These are phyloP conservation scores for Apamea anceps DNA, from an alignment of 2,888 invertebrate genomes.

Conservation along the genomic window DNA sequence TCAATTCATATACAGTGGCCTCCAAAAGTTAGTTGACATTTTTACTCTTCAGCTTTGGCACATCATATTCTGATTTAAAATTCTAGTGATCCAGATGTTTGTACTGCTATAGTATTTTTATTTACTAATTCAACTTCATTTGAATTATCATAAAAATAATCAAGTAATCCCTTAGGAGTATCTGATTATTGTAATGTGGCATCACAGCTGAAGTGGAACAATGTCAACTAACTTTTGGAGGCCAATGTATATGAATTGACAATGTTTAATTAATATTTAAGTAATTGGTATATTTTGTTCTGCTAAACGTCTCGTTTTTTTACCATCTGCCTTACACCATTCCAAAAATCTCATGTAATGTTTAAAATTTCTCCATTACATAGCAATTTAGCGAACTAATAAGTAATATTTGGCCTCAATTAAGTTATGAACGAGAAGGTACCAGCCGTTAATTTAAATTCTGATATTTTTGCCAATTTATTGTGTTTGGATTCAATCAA, in stretches of 20 bases:
- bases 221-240: neutral
- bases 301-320: neutral
- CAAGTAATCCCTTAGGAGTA: neutral
- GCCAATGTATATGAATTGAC: neutral
- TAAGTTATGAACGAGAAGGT: neutral
- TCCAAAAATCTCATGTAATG: neutral
- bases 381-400: neutral
- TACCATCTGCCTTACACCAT: neutral
- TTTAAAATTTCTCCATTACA: neutral
- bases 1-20: too few relatives aligned
- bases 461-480: neutral
- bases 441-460: neutral
- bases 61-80: too few relatives aligned
- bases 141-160: neutral
- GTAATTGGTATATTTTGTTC: neutral
- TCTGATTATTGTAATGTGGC: neutral
- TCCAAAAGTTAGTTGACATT: too few relatives aligned
- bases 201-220: neutral
- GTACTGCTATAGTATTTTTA: neutral
- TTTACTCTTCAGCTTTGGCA: too few relatives aligned
- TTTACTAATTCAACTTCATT: neutral
- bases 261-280: too few relatives aligned
- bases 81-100: too few relatives aligned
- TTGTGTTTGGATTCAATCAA: neutral
- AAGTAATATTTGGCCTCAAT: neutral